These are phyloP conservation scores for Pristionchus exspectatus DNA, from an alignment of 2,888 invertebrate genomes.

Conservation along the genomic window DNA sequence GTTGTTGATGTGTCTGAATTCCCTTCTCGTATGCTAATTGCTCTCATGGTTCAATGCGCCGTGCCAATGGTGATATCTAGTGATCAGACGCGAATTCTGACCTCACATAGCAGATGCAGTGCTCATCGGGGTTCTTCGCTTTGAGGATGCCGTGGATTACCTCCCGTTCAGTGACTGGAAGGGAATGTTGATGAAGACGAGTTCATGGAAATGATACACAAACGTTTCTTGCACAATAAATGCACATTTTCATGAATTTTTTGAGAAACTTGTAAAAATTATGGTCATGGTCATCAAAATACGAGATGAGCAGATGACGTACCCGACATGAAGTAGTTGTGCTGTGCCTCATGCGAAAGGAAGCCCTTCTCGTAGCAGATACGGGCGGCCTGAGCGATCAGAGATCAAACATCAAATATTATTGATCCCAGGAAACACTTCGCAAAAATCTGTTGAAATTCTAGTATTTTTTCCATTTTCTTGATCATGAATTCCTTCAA, in stretches of 20 bases:
- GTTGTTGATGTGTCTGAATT: conserved; percentile 89
- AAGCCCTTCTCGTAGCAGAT: conserved; percentile 90
- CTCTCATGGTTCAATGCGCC: too few species aligned
- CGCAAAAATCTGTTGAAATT: too few species aligned
- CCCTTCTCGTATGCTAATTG: too few species aligned
- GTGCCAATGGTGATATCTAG: too few species aligned
- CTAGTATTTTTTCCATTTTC: too few species aligned
- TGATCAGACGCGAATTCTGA: not conserved
- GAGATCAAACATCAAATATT: not conserved
- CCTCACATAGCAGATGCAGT: conserved; percentile 90
- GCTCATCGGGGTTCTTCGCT: conserved; percentile 92
- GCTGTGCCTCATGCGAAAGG: conserved; percentile 93
- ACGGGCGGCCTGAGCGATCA: conserved; percentile 83
- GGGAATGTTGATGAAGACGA: not conserved
- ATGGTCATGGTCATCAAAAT: too few species aligned
- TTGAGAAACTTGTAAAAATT: too few species aligned
- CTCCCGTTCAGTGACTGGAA: conserved; percentile 94
- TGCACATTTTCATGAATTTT: too few species aligned
- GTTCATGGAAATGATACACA: not conserved
- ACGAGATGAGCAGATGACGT: too few species aligned
- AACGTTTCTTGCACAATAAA: too few species aligned
- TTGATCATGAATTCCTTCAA: too few species aligned
- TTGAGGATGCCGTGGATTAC: conserved; percentile 95
- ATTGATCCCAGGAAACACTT: not conserved
- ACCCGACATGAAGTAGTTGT: conserved; percentile 99